Conservation (phyloP, 2,888 invertebrate species). For the Ferrisia virgata region DNA sequence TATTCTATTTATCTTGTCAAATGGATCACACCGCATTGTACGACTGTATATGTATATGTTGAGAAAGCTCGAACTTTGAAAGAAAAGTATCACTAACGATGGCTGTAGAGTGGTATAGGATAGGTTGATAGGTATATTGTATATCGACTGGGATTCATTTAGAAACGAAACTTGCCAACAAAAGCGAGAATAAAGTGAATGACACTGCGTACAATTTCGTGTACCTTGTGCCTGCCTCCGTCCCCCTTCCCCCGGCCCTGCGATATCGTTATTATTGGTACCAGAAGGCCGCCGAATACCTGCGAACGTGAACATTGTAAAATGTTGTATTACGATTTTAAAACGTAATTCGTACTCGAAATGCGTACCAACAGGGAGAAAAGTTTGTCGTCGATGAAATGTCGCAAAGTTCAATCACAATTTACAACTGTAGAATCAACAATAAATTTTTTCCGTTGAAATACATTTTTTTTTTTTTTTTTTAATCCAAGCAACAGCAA, state of each 20-base stretch:
- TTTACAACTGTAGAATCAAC: not conserved
- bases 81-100: too few relatives aligned
- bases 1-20: too few relatives aligned
- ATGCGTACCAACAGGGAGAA: not conserved
- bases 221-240: too few relatives aligned
- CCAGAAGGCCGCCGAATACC: not conserved
- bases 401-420: constrained; percentile 4
- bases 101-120: too few relatives aligned
- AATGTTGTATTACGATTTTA: not conserved
- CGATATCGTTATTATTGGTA: not conserved
- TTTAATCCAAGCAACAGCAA: too few relatives aligned
- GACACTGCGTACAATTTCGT: not conserved
- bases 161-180: not conserved
- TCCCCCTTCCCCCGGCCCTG: too few relatives aligned
- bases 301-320: not conserved
- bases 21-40: too few relatives aligned
- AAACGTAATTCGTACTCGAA: not conserved
- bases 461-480: constrained; percentile 1
- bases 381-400: not conserved
- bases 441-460: not conserved
- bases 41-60: too few relatives aligned
- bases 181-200: not conserved
- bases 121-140: too few relatives aligned
- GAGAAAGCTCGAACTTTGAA: too few relatives aligned
- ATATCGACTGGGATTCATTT: not conserved